Conservation (phyloP, 2,113 vertebrate species). For the Sprattus sprattus region DNA sequence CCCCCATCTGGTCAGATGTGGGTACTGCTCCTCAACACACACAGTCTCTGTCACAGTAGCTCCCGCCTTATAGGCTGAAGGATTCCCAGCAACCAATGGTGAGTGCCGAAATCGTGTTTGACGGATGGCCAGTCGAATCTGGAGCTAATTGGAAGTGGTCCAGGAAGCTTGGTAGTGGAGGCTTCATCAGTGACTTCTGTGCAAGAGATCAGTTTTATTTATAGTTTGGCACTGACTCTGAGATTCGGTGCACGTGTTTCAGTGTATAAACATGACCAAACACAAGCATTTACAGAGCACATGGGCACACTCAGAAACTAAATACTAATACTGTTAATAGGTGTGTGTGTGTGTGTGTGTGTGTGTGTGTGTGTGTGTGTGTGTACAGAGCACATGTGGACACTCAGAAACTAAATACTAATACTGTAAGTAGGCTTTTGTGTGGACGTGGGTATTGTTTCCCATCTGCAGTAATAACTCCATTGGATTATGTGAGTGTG, state of each 20-base stretch:
- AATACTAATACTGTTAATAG: too few relatives aligned
- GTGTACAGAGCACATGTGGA: background rate
- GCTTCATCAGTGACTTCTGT: constrained; percentile 33
- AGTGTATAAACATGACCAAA: background rate
- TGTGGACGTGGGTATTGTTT: background rate
- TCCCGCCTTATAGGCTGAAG: constrained; percentile 6
- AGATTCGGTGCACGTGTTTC: constrained; percentile 3
- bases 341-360: too few relatives aligned
- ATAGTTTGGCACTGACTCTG: constrained; percentile 13
- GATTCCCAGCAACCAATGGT: constrained; percentile 29
- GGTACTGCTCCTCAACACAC: constrained; percentile 29
- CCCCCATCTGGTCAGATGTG: constrained; percentile 43
- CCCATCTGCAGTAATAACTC: background rate
- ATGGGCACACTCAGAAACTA: background rate
- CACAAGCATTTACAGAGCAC: background rate
- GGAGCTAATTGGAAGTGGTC: constrained; percentile 27
- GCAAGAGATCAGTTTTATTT: constrained; percentile 35
- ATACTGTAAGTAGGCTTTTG: background rate
- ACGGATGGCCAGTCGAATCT: constrained; percentile 30
- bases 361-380: too few relatives aligned
- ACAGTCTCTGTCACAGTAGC: constrained; percentile 1
- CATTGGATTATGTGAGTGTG: background rate
- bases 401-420: background rate
- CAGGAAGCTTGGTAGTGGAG: constrained; percentile 24
- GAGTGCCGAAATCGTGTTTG: constrained; percentile 21